Base-by-base conservation (phyloP, 2,113 vertebrate genomes). In the Ivindomyrus marchei region DNA sequence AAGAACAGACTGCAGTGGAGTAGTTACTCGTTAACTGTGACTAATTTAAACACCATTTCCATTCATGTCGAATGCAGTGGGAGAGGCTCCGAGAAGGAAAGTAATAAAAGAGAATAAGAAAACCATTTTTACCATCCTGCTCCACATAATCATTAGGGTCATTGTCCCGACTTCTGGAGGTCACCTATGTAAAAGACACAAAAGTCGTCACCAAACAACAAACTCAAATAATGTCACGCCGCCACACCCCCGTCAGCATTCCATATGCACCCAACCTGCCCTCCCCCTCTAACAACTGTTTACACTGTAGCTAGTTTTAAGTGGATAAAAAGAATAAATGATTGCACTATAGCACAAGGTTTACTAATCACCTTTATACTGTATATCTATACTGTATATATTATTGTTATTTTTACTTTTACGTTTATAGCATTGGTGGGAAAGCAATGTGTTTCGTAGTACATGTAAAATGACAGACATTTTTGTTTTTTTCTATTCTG, bases 141-240 rank as follows among this genome's bases (percentile, higher is more conserved):
- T 99, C 98, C 74, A 99, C 98, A 0, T 99, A 99, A 92, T 99
- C 98, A 62, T 98, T 99, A 86, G 98, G 98, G 91, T 99, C 98
- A 0, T 98, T 99, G 93, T 99, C 98, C 94, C 98, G 95, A 95
- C 97, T 99, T 92, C 98, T 96, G 88, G 98, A 99, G 0, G 98
- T 99, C 90, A 99, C 98, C 98, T 99, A 89, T 86, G 39, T 27
- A 80, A 24, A 56, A 56, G 0, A 0, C 62, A 24, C 31, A 87
- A 50, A 77, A 2, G 24, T n/a, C 3, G 52, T 45, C 24, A 84
- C 11, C 47, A 53, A 19, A 46, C 42, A 46, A 47, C 36, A 11
- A 27, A 66, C n/a, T 27, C n/a, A 66, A 62, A 62, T 10, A n/a
- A 62, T 0, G n/a, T 27, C n/a, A 27, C 19, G 4, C 39, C 13